These are phyloP conservation scores for Andrena marginata DNA, from an alignment of 2,888 invertebrate species.

Conservation along the genomic window DNA sequence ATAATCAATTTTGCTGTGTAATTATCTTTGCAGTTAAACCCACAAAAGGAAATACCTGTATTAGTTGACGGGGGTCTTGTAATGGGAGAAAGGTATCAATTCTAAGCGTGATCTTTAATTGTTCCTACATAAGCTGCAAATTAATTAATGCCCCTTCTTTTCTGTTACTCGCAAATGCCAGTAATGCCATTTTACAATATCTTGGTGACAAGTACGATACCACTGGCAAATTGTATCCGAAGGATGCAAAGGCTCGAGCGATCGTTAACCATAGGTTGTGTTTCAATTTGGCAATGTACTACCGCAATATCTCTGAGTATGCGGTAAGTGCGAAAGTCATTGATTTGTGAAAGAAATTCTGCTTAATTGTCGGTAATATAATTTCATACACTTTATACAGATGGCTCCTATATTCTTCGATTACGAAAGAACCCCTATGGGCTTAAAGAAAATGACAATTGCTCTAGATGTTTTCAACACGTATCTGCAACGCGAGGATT, in stretches of 20 bases:
- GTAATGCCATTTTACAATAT: conserved; percentile 89
- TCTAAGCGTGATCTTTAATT: not conserved
- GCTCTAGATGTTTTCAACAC: conserved; percentile 89
- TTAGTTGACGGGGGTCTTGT: conserved; percentile 92
- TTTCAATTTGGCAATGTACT: conserved; percentile 92
- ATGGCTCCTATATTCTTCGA: conserved; percentile 92
- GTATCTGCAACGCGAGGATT: conserved; percentile 88
- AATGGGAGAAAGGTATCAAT: conserved; percentile 89
- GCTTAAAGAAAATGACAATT: conserved; percentile 89
- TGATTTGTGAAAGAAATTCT: not conserved
- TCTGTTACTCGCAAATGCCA: conserved; percentile 77
- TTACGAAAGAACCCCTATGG: conserved; percentile 89
- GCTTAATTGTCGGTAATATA: not conserved
- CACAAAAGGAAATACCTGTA: conserved; percentile 92
- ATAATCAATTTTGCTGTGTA: not conserved
- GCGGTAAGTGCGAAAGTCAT: conserved; percentile 85
- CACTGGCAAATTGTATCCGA: conserved; percentile 89
- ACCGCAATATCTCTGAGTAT: conserved; percentile 89
- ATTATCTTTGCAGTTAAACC: conserved; percentile 88
- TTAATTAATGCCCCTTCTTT: not conserved
- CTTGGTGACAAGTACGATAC: conserved; percentile 91
- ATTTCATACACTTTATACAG: conserved; percentile 81
- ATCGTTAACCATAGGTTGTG: conserved; percentile 92
- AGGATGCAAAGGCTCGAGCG: conserved; percentile 89
- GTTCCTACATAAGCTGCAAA: not conserved